Conservation (phyloP, 2,113 vertebrate genomes). For the Lagopus leucura region DNA sequence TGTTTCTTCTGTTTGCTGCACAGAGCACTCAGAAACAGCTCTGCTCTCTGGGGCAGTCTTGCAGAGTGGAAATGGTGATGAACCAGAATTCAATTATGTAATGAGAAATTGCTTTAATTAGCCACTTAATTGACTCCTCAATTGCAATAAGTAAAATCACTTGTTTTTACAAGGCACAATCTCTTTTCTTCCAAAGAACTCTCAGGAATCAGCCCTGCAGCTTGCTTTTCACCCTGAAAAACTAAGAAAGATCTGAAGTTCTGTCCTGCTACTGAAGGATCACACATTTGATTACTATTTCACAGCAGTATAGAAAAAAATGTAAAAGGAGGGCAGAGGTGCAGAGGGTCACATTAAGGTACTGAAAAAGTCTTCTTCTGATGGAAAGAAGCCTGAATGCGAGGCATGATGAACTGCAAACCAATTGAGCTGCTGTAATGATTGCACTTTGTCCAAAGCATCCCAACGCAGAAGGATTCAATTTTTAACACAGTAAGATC, state of each 20-base stretch:
- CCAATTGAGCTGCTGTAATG: neutral
- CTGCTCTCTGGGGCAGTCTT: slow-evolving; percentile 42
- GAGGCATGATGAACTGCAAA: neutral
- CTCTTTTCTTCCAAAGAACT: slow-evolving; percentile 18
- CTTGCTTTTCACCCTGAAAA: neutral
- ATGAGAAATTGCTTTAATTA: slow-evolving; percentile 73
- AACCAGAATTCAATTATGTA: slow-evolving; percentile 72
- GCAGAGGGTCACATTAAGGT: neutral
- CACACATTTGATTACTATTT: neutral
- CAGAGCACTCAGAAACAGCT: neutral
- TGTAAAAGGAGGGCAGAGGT: neutral
- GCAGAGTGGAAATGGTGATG: slow-evolving; percentile 34
- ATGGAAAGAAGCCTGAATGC: neutral
- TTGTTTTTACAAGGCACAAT: slow-evolving; percentile 36
- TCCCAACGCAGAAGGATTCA: neutral
- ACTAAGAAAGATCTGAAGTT: neutral
- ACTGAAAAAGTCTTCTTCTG: neutral
- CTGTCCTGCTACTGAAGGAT: neutral
- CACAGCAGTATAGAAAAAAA: neutral
- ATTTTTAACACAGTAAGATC: neutral
- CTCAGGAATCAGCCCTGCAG: neutral
- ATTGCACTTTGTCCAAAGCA: neutral
- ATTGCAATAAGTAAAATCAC: slow-evolving; percentile 61
- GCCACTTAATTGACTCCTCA: slow-evolving; percentile 65
- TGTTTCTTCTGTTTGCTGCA: neutral